Conservation (phyloP, 2,888 invertebrate species). For the Limnephilus marmoratus region DNA sequence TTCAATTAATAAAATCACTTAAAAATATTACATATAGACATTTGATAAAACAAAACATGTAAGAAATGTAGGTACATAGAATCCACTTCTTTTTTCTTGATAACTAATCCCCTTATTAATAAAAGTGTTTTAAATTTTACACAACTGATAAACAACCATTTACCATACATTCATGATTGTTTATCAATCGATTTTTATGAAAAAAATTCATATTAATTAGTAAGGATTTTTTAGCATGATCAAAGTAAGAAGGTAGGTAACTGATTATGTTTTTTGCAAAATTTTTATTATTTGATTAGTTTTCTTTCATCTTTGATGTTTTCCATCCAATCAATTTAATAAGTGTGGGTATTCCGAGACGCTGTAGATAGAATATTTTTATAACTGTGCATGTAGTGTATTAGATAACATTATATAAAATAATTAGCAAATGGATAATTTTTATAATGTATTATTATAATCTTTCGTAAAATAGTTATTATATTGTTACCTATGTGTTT, state of each 20-base stretch:
- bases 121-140: too few species aligned
- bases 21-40: not conserved
- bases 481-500: not conserved
- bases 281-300: not conserved
- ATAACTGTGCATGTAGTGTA: not conserved
- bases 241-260: slow-evolving; percentile 2
- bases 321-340: not conserved
- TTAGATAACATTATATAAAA: not conserved
- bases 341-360: not conserved
- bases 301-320: not conserved
- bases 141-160: too few species aligned
- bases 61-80: not conserved
- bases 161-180: too few species aligned
- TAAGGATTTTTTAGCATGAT: not conserved
- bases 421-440: not conserved
- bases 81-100: not conserved
- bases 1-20: not conserved
- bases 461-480: not conserved
- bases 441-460: not conserved
- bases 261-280: not conserved
- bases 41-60: not conserved
- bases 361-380: not conserved
- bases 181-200: too few species aligned
- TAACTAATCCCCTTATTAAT: not conserved
- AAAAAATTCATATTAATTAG: too few species aligned